These are phyloP conservation scores for Lycocerus yunnanus DNA, from an alignment of 2,888 invertebrate species.

Conservation along the genomic window DNA sequence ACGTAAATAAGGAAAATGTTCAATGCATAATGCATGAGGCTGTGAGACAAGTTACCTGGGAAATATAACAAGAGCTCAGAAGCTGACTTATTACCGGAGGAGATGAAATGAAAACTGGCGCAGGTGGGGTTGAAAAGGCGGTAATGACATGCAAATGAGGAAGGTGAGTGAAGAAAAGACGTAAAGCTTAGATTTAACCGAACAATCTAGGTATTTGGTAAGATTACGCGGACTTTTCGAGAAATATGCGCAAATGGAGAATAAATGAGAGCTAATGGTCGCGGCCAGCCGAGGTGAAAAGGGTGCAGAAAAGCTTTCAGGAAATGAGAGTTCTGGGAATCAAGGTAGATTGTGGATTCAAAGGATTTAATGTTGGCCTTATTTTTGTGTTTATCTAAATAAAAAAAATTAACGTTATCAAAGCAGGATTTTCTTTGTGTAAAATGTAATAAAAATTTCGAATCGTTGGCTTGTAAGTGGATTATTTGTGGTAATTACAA, in stretches of 20 bases:
- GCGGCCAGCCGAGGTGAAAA: slow-evolving; percentile 40
- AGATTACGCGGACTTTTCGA: slow-evolving; percentile 40
- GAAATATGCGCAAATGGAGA: slow-evolving; percentile 45
- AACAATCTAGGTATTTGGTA: slow-evolving; percentile 40
- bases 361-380: slow-evolving; percentile 32
- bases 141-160: slow-evolving; percentile 49
- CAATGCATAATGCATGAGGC: slow-evolving; percentile 55
- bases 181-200: slow-evolving; percentile 31
- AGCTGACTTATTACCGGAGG: slow-evolving; percentile 46
- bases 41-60: slow-evolving; percentile 49
- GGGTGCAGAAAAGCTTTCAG: slow-evolving; percentile 37
- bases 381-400: slow-evolving; percentile 1
- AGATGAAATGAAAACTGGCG: slow-evolving; percentile 45
- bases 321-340: slow-evolving; percentile 40
- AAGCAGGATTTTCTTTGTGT: not conserved
- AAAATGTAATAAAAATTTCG: not conserved
- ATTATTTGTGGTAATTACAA: not conserved
- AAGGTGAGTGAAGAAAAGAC: slow-evolving; percentile 33
- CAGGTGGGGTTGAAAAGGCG: slow-evolving; percentile 43
- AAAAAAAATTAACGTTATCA: not conserved
- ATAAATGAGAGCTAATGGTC: slow-evolving; percentile 45
- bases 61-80: slow-evolving; percentile 43
- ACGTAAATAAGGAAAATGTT: slow-evolving; percentile 56
- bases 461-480: not conserved
- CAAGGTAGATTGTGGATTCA: slow-evolving; percentile 36